Conservation (phyloP, 2,797 vertebrate genomes). For the Amblyraja radiata region DNA sequence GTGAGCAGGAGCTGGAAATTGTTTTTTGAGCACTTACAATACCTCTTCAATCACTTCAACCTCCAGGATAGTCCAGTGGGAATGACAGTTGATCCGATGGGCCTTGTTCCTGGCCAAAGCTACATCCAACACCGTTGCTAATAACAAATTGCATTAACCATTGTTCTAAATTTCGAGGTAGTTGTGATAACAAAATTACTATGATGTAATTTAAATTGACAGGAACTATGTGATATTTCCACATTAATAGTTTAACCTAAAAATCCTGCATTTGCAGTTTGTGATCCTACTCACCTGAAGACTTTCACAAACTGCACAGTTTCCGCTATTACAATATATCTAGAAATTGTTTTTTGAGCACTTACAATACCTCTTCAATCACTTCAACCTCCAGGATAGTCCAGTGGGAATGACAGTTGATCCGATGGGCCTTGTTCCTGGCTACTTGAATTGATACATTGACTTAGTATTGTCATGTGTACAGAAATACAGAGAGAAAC, state of each 20-base stretch:
- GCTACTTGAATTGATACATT: no score
- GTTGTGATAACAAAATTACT: no score
- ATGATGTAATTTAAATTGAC: no score
- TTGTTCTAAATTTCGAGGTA: no score
- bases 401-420: not conserved
- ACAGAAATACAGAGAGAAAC: no score
- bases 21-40: not conserved
- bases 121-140: not conserved
- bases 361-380: not conserved
- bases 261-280: no score
- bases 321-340: no score
- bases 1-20: not conserved
- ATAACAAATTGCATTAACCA: not conserved
- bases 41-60: not conserved
- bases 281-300: no score
- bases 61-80: not conserved
- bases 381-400: not conserved
- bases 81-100: not conserved
- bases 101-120: not conserved
- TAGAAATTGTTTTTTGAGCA: not conserved
- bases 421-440: not conserved
- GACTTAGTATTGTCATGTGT: no score
- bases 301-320: no score
- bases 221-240: no score
- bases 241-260: no score